Evolutionary conservation across 2,113 vertebrate genomes (phyloP).

Genomic region (Empidonax traillii): DNA sequence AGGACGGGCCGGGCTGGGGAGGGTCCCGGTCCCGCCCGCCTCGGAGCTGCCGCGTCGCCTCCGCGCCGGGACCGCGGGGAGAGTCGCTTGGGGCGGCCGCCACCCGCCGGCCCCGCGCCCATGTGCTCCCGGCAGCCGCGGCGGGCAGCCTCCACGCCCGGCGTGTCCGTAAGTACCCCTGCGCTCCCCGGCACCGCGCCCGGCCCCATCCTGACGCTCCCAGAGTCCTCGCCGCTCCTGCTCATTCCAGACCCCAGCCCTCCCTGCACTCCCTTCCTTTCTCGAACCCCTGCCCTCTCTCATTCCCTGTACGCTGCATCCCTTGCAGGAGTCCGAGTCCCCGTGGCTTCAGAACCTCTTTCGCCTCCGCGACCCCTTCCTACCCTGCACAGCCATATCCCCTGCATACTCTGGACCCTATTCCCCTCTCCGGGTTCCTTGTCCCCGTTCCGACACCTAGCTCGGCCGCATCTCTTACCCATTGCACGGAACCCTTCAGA

Average conservation of each 20-base stretch:
- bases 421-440: neutral
- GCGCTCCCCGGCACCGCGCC: neutral
- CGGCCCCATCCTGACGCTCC: neutral
- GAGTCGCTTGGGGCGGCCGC: neutral
- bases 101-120: neutral
- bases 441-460: neutral
- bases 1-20: neutral
- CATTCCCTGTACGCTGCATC: neutral
- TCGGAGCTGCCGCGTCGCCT: neutral
- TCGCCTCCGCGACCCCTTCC: neutral
- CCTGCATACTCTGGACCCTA: neutral
- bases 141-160: neutral
- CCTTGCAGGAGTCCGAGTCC: neutral
- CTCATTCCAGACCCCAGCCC: neutral
- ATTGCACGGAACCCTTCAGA: neutral
- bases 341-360: neutral
- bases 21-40: slow-evolving; percentile 1
- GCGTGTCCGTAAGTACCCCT: slow-evolving; percentile 21
- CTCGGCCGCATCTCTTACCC: neutral
- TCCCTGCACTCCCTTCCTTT: neutral
- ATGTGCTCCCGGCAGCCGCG: slow-evolving; percentile 10
- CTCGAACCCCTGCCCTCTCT: neutral
- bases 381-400: neutral
- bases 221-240: neutral
- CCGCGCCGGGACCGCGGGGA: neutral